Conservation (phyloP, 2,113 vertebrate species). For the Daboia siamensis region DNA sequence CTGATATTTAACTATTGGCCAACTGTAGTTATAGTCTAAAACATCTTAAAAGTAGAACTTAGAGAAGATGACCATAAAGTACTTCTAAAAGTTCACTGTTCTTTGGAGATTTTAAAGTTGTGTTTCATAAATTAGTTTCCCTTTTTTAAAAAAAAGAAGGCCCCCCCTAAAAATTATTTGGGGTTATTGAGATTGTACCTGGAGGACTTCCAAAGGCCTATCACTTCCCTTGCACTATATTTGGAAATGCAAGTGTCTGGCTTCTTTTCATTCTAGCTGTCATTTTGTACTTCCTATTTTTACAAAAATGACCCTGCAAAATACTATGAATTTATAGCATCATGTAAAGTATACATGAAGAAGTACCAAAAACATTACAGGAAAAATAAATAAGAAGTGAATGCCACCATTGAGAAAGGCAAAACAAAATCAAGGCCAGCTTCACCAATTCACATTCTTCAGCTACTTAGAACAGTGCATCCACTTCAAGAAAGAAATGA, state of each 20-base stretch:
- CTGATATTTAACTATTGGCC: not conserved
- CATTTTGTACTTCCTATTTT: not conserved
- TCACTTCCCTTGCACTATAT: not conserved
- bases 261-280: not conserved
- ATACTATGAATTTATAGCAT: constrained; percentile 27
- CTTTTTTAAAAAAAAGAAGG: not conserved
- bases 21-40: not conserved
- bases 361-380: constrained; percentile 28
- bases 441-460: constrained; percentile 27
- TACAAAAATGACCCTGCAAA: constrained; percentile 3
- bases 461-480: constrained; percentile 62
- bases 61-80: not conserved
- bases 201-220: not conserved
- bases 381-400: constrained; percentile 26
- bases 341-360: constrained; percentile 1
- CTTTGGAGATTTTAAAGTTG: constrained; percentile 5
- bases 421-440: not conserved
- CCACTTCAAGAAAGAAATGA: constrained; percentile 67
- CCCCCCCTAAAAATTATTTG: not conserved
- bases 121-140: constrained; percentile 20
- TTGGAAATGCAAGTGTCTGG: not conserved
- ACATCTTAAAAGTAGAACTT: not conserved
- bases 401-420: constrained; percentile 22
- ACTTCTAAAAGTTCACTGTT: constrained; percentile 1
- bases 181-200: not conserved